Base-by-base conservation (phyloP, 2,888 invertebrate species). In the Melinopterus prodromus region DNA sequence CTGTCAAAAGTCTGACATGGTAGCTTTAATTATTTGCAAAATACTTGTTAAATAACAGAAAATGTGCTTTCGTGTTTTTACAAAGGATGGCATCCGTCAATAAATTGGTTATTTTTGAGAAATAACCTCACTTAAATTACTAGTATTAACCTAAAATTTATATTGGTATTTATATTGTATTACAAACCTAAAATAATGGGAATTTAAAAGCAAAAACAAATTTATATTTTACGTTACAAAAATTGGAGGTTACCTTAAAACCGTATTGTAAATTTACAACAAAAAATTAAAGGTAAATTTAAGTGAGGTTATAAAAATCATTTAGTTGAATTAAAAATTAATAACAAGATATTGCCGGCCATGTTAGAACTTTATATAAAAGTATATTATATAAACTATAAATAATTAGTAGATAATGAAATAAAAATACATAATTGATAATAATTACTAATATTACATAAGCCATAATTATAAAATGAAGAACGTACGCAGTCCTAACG, bases 341-440 rank as follows among this genome's bases (percentile, higher is more conserved):
- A 53, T 53, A 53, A 53, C 53, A 53, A 53, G 53, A 53, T 53
- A 53, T 53, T 53, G 53, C 53, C 53, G 53, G 53, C 53, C 53
- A 53, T 53, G 53, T 53, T 53, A 53, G 53, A 53, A 53, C 53
- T 53, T 53, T 53, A 53, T 53, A 53, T 53, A 9, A 53, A 53
- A 53, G 5, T 53, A 53, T 53, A 53, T 53, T 9, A 53, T 53
- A 53, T 53, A 53, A 53, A 53, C 53, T 53, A 53, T 53, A 53
- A 53, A 53, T 53, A 53, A 53, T 53, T 53, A 53, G 53, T 53
- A 53, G 53, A 53, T 53, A 53, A 53, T 53, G 53, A 53, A 53
- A 53, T 53, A 53, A 53, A 53, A 53, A 53, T 53, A 53, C 53
- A 53, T 53, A 53, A 53, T 53, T 53, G 53, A 53, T 53, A 53